Percentiles rank a stretch among this genome's conserved stretches.
These are phyloP conservation scores for Noctua janthe DNA, from an alignment of 2,888 invertebrate species.

Conservation along the genomic window DNA sequence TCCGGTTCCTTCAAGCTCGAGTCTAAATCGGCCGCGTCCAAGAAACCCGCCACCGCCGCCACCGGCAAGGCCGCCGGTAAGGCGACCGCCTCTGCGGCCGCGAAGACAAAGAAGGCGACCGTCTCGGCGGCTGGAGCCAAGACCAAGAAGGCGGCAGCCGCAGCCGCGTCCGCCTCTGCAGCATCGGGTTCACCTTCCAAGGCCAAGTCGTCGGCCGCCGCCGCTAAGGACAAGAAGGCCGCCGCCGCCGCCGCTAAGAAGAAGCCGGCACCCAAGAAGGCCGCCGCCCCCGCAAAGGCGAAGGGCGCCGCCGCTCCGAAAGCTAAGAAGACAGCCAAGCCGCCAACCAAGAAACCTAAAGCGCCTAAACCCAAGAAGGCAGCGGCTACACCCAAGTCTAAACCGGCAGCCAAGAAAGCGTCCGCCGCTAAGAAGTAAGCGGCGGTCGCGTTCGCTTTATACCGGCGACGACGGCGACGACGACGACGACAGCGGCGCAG, in stretches of 20 bases:
- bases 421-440: conserved; percentile 63
- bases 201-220: conserved; percentile 50
- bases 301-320: conserved; percentile 71
- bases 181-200: conserved; percentile 55
- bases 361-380: conserved; percentile 80
- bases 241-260: conserved; percentile 71
- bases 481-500: conserved; percentile 1
- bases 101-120: no score
- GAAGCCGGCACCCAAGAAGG: conserved; percentile 69
- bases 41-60: no score
- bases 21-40: no score
- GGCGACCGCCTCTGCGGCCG: no score
- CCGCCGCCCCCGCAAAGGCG: conserved; percentile 64
- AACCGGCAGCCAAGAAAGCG: conserved; percentile 65
- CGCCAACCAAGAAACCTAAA: conserved; percentile 80
- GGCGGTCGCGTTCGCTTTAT: conserved; percentile 19
- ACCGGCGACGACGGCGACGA: conserved; percentile 8
- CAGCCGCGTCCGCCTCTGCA: conserved; percentile 51
- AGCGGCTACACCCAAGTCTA: conserved; percentile 65
- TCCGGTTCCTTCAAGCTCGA: no score
- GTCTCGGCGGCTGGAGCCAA: no score
- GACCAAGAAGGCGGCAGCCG: conserved; percentile 33
- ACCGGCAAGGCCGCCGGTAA: no score
- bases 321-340: conserved; percentile 71
- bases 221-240: conserved; percentile 69